Evolutionary conservation across 1,140 invertebrate genomes (phyloP).

Genomic region (Hyles vespertilio): DNA sequence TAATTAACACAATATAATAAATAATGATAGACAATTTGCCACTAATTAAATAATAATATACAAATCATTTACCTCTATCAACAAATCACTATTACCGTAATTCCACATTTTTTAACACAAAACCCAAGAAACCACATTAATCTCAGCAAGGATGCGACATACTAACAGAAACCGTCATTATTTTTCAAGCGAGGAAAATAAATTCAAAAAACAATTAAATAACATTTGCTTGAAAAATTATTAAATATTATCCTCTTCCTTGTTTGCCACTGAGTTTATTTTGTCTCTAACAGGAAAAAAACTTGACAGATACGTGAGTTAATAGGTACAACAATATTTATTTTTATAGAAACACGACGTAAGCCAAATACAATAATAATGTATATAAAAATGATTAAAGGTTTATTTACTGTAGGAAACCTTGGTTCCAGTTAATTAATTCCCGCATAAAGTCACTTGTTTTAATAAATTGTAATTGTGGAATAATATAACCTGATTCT

Average conservation of each 20-base stretch:
- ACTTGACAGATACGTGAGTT: not conserved
- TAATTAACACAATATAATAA: too few relatives aligned
- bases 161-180: not conserved
- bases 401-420: too few relatives aligned
- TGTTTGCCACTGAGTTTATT: constrained; percentile 9
- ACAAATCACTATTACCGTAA: constrained; percentile 10
- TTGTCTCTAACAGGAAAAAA: constrained; percentile 14
- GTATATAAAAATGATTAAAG: too few relatives aligned
- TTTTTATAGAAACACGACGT: too few relatives aligned
- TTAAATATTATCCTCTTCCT: constrained; percentile 14
- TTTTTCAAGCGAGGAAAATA: constrained; percentile 7
- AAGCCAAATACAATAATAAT: too few relatives aligned
- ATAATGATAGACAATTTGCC: too few relatives aligned
- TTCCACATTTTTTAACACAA: constrained; percentile 23
- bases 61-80: constrained; percentile 20
- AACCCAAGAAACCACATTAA: constrained; percentile 6
- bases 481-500: too few relatives aligned
- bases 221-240: constrained; percentile 16
- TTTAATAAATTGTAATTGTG: not conserved
- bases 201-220: constrained; percentile 17
- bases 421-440: not conserved
- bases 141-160: not conserved
- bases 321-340: too few relatives aligned
- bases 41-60: too few relatives aligned
- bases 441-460: not conserved